Conservation (phyloP, 2,797 vertebrate species). For the Acrocephalus scirpaceus region DNA sequence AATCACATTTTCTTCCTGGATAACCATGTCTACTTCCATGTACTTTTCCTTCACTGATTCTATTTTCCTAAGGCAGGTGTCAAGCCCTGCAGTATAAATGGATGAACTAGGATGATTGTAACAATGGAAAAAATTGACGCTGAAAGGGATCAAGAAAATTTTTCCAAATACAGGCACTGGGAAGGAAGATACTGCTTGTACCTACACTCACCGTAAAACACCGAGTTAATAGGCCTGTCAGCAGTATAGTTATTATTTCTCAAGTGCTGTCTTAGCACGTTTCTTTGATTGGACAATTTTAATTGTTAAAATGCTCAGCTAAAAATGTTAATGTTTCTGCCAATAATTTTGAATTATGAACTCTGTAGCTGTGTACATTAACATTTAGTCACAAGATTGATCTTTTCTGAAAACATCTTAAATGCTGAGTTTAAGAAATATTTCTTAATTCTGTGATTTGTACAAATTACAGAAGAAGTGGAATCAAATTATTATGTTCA, state of each 20-base stretch:
- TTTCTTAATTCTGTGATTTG: not conserved
- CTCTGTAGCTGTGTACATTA: not conserved
- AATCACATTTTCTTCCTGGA: not conserved
- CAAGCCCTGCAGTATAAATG: not conserved
- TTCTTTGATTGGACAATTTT: not conserved
- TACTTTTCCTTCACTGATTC: not conserved
- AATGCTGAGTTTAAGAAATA: not conserved
- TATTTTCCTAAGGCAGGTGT: not conserved
- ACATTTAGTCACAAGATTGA: not conserved
- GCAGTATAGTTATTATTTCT: not conserved
- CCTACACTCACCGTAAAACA: not conserved
- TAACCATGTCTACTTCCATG: not conserved
- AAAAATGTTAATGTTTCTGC: not conserved
- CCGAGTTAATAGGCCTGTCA: not conserved
- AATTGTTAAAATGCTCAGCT: not conserved
- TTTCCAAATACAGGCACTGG: not conserved
- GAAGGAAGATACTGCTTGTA: not conserved
- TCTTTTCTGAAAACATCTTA: not conserved
- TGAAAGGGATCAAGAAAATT: not conserved
- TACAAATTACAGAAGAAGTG: not conserved
- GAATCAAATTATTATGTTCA: not conserved
- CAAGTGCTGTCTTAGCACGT: not conserved
- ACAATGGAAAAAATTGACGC: not conserved
- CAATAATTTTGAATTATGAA: not conserved
- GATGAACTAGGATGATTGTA: not conserved